Conservation (phyloP, 2,888 invertebrate species). For the Athrips mouffetella region DNA sequence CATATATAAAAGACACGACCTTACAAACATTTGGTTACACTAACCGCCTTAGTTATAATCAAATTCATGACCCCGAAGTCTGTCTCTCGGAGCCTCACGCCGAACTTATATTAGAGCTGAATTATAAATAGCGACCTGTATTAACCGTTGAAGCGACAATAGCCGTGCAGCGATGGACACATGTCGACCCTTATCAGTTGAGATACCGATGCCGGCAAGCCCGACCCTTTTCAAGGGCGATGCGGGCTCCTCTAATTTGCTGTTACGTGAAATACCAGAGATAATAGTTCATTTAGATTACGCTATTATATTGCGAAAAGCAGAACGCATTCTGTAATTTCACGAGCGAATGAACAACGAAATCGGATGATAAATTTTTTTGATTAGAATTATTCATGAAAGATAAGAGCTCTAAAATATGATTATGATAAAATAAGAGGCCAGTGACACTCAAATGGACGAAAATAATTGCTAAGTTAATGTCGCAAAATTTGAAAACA, state of each 20-base stretch:
- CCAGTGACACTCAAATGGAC: too few relatives aligned
- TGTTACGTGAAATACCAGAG: background rate
- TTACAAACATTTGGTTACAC: too few relatives aligned
- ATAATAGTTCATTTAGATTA: constrained; percentile 8
- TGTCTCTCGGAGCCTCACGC: background rate
- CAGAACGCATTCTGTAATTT: background rate
- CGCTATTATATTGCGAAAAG: background rate
- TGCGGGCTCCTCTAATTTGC: constrained; percentile 7
- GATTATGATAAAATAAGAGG: too few relatives aligned
- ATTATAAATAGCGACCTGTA: background rate
- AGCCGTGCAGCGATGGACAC: constrained; percentile 44
- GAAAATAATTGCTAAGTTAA: too few relatives aligned
- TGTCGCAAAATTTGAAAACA: too few relatives aligned
- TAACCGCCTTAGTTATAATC: too few relatives aligned
- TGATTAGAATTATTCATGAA: background rate
- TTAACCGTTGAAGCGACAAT: constrained; percentile 36
- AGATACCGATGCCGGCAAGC: constrained; percentile 12
- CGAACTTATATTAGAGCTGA: background rate
- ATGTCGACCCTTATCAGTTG: constrained; percentile 53
- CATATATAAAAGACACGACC: too few relatives aligned
- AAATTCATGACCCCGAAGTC: too few relatives aligned
- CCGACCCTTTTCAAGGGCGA: constrained; percentile 5
- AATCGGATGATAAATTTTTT: background rate
- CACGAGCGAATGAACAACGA: background rate
- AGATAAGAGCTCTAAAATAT: background rate